phyloP scores from a whole-genome alignment of 2,888 invertebrate genomes.

The Phanerotoma sp. region DNA sequence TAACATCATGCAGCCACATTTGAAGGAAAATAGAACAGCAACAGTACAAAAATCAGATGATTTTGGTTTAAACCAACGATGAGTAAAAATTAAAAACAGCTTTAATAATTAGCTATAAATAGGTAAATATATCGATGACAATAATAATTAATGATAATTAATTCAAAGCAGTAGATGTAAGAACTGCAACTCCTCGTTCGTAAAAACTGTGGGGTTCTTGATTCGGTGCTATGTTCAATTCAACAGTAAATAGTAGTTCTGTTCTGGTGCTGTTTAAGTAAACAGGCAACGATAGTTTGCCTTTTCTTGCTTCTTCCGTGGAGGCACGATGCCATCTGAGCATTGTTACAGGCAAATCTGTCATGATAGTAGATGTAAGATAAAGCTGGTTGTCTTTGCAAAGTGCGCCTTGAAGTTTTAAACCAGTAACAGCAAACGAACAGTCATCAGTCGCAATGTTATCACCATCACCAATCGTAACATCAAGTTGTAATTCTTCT shows the following conservation, averaged over 20 bases:
- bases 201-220: slow-evolving; percentile 96
- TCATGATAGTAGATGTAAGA: slow-evolving; percentile 92
- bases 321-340: slow-evolving; percentile 84
- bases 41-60: too few species aligned
- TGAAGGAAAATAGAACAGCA: too few species aligned
- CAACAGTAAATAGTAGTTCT: slow-evolving; percentile 92
- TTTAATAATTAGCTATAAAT: not conserved
- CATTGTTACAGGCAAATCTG: slow-evolving; percentile 86
- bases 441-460: slow-evolving; percentile 64
- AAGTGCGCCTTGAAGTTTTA: slow-evolving; percentile 95
- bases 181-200: slow-evolving; percentile 95
- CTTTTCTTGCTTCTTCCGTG: slow-evolving; percentile 58
- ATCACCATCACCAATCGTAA: slow-evolving; percentile 66
- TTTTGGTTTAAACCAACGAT: too few species aligned
- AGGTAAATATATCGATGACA: not conserved
- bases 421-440: slow-evolving; percentile 73
- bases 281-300: slow-evolving; percentile 87
- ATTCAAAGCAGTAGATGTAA: slow-evolving; percentile 90
- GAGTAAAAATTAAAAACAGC: too few species aligned
- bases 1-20: too few species aligned
- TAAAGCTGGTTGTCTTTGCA: slow-evolving; percentile 88
- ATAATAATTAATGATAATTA: slow-evolving; percentile 49
- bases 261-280: slow-evolving; percentile 96
- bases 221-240: slow-evolving; percentile 86
- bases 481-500: slow-evolving; percentile 90